Conservation (phyloP, 2,797 vertebrate genomes). For the Phaenicophaeus curvirostris region DNA sequence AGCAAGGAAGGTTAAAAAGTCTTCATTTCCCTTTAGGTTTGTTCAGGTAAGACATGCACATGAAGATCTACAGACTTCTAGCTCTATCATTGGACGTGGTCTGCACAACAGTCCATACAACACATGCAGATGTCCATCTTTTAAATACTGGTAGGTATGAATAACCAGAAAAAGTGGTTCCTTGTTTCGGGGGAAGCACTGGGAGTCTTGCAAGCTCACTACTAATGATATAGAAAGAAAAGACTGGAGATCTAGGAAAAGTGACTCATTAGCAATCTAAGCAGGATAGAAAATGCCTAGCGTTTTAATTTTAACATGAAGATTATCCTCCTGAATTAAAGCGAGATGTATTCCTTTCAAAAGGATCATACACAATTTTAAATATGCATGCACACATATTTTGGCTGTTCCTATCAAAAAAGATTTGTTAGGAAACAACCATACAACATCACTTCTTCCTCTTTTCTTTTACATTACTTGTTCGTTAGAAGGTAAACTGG, state of each 20-base stretch:
- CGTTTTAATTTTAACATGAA: background rate
- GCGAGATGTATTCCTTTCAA: background rate
- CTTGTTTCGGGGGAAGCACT: background rate
- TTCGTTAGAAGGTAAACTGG: background rate
- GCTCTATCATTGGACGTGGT: rapidly evolving
- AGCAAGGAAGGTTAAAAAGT: background rate
- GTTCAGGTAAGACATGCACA: background rate
- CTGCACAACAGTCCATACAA: background rate
- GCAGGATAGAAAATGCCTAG: background rate
- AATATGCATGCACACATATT: background rate
- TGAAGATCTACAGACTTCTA: background rate
- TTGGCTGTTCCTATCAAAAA: background rate
- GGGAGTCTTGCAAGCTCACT: background rate
- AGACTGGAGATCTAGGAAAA: background rate
- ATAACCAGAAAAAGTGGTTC: background rate
- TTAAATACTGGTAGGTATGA: background rate
- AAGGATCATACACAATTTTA: background rate
- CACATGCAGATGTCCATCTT: background rate
- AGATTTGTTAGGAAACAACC: background rate
- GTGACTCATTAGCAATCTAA: background rate
- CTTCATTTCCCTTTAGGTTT: background rate
- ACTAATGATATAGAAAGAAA: background rate
- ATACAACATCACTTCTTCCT: background rate
- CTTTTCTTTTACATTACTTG: background rate
- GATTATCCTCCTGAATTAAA: background rate